phyloP scores from a whole-genome alignment of 2,113 vertebrate species.

The Phylloscopus trochilus region DNA sequence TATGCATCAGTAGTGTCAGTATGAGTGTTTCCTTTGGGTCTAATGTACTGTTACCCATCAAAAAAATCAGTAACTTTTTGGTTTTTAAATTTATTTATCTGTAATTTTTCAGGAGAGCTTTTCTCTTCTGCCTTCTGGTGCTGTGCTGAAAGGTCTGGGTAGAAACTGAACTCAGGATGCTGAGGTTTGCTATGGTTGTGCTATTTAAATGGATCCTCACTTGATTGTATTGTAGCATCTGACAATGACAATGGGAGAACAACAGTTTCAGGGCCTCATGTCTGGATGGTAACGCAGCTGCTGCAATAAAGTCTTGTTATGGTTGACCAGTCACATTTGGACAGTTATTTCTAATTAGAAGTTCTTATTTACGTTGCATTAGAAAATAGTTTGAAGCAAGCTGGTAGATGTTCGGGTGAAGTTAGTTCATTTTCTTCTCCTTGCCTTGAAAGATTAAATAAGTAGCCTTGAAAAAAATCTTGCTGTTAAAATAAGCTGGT shows the following conservation, averaged over 20 bases:
- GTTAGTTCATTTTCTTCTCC: background rate
- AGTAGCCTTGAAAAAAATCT: too few relatives aligned
- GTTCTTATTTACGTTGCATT: background rate
- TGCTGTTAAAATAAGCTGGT: too few relatives aligned
- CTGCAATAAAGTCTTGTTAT: background rate
- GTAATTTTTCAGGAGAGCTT: background rate
- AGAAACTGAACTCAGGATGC: background rate
- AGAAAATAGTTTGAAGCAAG: background rate
- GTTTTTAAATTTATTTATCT: background rate
- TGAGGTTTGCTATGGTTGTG: background rate
- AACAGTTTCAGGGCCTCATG: background rate
- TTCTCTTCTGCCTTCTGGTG: background rate
- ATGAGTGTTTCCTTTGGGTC: background rate
- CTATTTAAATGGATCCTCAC: conserved; percentile 34
- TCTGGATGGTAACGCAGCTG: background rate
- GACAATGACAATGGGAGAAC: conserved; percentile 14
- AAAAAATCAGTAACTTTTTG: background rate
- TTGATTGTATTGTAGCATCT: conserved; percentile 28
- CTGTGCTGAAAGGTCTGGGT: background rate
- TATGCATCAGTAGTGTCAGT: background rate
- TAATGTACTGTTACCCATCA: background rate
- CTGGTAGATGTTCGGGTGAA: background rate
- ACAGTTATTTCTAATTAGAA: background rate
- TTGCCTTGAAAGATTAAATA: background rate
- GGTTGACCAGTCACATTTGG: background rate